These are phyloP conservation scores for Alloplasta piceator DNA, from an alignment of 2,888 invertebrate genomes.

Conservation along the genomic window DNA sequence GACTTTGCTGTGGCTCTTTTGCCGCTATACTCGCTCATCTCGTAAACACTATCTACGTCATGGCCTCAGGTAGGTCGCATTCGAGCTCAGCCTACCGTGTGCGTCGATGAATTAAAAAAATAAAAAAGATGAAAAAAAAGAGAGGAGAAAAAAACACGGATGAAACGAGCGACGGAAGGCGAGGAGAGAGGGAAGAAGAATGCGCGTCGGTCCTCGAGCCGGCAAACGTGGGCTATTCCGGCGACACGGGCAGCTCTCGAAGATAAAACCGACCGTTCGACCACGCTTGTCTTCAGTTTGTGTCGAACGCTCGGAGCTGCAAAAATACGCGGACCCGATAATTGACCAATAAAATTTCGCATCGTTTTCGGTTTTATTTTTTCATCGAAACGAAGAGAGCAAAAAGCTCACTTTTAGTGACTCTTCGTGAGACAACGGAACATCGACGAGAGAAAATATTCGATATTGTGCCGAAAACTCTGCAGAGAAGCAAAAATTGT, in stretches of 20 bases:
- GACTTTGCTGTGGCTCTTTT: slow-evolving; percentile 39
- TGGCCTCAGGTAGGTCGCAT: slow-evolving; percentile 62
- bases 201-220: slow-evolving; percentile 36
- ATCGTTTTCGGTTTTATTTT: slow-evolving; percentile 3
- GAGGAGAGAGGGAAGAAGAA: slow-evolving; percentile 14
- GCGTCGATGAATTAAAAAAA: slow-evolving; percentile 32
- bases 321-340: slow-evolving; percentile 17
- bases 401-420: not conserved
- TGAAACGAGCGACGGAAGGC: slow-evolving; percentile 1
- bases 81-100: slow-evolving; percentile 29
- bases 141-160: not conserved
- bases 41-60: slow-evolving; percentile 65
- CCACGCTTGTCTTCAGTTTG: slow-evolving; percentile 63
- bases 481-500: slow-evolving; percentile 1
- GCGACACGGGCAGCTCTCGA: slow-evolving; percentile 28
- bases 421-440: not conserved
- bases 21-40: slow-evolving; percentile 10
- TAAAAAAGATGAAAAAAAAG: slow-evolving; percentile 16
- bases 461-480: not conserved
- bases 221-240: slow-evolving; percentile 60
- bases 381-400: not conserved
- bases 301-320: slow-evolving; percentile 56
- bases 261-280: slow-evolving; percentile 68
- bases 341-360: not conserved
- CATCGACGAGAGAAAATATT: not conserved